Evolutionary conservation across 2,113 vertebrate genomes (phyloP), one percentile per base, ranked within the genome.

Genomic region (Chloropsis hardwickii): DNA sequence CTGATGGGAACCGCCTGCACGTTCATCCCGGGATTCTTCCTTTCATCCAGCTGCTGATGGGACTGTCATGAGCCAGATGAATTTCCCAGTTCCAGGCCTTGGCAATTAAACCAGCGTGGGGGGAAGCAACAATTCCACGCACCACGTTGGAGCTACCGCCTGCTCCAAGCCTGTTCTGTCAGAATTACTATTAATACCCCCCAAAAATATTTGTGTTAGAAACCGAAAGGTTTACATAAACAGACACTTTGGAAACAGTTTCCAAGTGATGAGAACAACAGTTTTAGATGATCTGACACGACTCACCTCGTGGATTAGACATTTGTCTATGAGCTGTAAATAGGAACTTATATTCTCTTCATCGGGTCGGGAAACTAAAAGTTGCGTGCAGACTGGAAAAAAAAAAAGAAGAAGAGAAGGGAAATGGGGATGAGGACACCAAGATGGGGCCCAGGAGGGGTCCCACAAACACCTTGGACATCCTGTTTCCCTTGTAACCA

Each of bases 331-430:
- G 95, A 99, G 99, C 96, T 99, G 99, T 94, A 99, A 98, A 97
- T 99, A 99, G 92, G 99, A 99, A 97, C 99, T 99, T 97, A 99
- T 99, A 97, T 99, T 99, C 95, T 99, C 99, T 94, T 99, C 99
- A 14, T 99, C 99, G 1, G 99, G 99, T 95, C 99, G 98, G 39
- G 99, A 99, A 95, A 99, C 99, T 91, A 99, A 95, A 67, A 99
- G 99, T 97, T 99, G 99, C 33, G 99, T 99, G 95, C 99, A 99
- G 81, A 99, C 99, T 99, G 97, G 57, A 61, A 83, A 82, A 80
- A 29, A 61, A 66, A 60, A 81, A 56, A 20, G n/a, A n/a, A 48
- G 31, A n/a, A 70, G 25, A 90, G 62, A 95, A 85, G 72, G 50
- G 57, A 67, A 78, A 89, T 70, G 92, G 78, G 89, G 53, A 79